Evolutionary conservation across 1,140 invertebrate genomes (phyloP).

Genomic region (Scaptomyza hsui): DNA sequence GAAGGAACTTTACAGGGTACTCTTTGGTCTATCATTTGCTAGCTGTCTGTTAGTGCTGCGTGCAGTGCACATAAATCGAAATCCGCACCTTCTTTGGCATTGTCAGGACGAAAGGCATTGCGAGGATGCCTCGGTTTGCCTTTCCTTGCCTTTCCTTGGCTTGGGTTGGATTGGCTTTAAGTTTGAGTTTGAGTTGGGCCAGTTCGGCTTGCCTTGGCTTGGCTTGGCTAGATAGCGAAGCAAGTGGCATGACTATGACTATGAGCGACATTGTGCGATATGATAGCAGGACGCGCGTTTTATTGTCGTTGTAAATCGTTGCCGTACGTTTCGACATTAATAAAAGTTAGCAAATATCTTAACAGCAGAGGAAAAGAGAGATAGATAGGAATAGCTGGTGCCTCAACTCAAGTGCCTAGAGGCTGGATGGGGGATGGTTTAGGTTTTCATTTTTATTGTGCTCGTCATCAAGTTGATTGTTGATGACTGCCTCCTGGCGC

Average conservation of each 20-base stretch:
- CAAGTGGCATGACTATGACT: conserved; percentile 77
- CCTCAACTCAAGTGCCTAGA: conserved; percentile 39
- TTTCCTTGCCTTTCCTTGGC: conserved; percentile 19
- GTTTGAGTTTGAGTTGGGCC: conserved; percentile 13
- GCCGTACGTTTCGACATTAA: conserved; percentile 82
- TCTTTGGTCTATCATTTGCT: not conserved
- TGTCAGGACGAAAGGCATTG: conserved; percentile 60
- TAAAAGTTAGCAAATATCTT: conserved; percentile 83
- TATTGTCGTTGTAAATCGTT: conserved; percentile 83
- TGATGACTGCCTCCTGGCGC: conserved; percentile 69
- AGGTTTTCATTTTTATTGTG: conserved; percentile 81
- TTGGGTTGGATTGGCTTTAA: conserved; percentile 20
- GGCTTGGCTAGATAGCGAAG: conserved; percentile 66
- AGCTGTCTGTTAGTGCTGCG: conserved; percentile 46
- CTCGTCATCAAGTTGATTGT: conserved; percentile 81
- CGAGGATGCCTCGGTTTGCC: conserved; percentile 50
- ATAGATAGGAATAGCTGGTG: conserved; percentile 24
- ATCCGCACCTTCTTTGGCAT: conserved; percentile 78
- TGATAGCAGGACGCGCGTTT: conserved; percentile 77
- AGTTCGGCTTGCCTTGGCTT: conserved; percentile 38
- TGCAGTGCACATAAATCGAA: conserved; percentile 82
- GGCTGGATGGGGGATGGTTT: conserved; percentile 43
- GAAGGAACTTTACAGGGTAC: conserved; percentile 18
- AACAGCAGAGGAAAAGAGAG: conserved; percentile 34
- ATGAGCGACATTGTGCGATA: conserved; percentile 79